phyloP scores from a whole-genome alignment of 1,140 invertebrate genomes.

The Ylistrum balloti region DNA sequence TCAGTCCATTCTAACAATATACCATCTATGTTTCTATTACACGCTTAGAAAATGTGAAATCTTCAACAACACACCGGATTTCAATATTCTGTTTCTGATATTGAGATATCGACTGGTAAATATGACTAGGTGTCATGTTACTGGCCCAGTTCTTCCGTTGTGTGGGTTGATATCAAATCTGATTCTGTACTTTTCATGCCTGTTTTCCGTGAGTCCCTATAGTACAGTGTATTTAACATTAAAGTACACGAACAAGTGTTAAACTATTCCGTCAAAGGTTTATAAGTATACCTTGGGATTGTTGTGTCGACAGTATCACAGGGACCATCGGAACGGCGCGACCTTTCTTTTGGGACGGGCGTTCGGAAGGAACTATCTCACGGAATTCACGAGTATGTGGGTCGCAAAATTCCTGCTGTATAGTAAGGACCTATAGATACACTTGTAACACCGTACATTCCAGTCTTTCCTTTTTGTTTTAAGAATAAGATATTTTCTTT shows the following conservation, averaged over 20 bases:
- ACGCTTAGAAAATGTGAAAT: no score
- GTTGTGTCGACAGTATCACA: neutral
- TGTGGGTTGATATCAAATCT: neutral
- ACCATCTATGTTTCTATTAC: no score
- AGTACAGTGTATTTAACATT: neutral
- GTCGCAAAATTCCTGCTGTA: neutral
- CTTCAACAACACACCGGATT: no score
- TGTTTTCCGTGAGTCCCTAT: neutral
- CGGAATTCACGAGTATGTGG: neutral
- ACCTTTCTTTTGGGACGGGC: neutral
- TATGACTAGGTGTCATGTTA: neutral
- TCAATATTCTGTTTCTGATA: no score
- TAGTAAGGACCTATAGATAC: neutral
- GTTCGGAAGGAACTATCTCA: neutral
- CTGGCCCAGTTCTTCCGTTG: neutral
- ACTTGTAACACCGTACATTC: neutral
- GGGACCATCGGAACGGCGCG: neutral
- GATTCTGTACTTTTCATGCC: neutral
- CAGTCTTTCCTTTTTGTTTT: slow-evolving; percentile 3
- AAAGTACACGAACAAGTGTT: neutral
- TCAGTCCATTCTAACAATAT: no score
- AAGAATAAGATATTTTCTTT: neutral
- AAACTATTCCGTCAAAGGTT: neutral
- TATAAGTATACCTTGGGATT: neutral
- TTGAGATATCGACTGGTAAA: neutral